Conservation (phyloP, 2,113 vertebrate species). For the Mobula hypostoma region DNA sequence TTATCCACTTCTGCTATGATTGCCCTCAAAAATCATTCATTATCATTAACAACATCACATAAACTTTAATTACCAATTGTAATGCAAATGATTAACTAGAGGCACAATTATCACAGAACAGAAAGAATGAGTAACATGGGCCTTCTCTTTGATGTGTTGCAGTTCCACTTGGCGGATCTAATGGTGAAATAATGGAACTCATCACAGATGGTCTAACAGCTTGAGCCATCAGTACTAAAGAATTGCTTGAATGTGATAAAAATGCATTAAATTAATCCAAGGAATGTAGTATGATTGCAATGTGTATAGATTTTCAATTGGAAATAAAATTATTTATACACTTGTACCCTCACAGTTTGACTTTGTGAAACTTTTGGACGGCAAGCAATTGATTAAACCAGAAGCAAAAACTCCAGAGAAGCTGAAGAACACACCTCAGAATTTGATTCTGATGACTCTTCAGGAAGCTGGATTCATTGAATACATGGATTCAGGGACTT, state of each 20-base stretch:
- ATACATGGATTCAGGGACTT: conserved; percentile 92
- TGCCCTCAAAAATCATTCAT: background rate
- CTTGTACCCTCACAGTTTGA: conserved; percentile 73
- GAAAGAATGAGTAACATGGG: background rate
- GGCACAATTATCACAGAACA: background rate
- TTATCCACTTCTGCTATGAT: background rate
- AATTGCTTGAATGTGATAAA: background rate
- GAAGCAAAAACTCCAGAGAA: conserved; percentile 70
- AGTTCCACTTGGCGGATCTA: background rate
- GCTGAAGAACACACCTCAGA: conserved; percentile 66
- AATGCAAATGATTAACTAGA: background rate
- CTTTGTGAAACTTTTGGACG: conserved; percentile 94
- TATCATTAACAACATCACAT: background rate
- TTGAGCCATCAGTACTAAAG: background rate
- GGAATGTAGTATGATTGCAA: background rate
- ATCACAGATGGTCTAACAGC: background rate
- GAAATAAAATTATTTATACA: background rate
- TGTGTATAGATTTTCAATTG: background rate
- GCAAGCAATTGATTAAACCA: conserved; percentile 83
- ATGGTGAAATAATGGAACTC: background rate
- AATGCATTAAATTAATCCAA: background rate
- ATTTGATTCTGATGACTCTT: conserved; percentile 77
- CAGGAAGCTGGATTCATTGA: conserved; percentile 94
- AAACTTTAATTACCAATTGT: background rate
- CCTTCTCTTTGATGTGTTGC: background rate